A percentile compares a stretch with the other conserved stretches of the same genome.
Conservation (phyloP, 2,113 vertebrate species). For the Ondatra zibethicus region DNA sequence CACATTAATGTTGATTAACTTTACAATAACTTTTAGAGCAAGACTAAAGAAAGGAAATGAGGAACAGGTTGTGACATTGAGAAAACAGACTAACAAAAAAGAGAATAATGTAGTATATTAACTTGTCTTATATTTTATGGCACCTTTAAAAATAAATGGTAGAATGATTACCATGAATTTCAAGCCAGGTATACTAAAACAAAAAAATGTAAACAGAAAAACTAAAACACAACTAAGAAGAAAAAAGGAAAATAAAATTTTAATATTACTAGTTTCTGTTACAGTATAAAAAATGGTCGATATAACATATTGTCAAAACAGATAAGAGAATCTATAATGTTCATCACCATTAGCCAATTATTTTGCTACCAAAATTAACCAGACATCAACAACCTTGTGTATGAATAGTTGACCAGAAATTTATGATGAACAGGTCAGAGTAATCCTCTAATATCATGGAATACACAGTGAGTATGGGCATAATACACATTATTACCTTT, state of each 20-base stretch:
- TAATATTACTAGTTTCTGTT: not conserved
- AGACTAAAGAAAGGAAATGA: conserved; percentile 46
- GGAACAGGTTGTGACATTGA: not conserved
- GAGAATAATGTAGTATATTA: not conserved
- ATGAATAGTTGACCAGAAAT: not conserved
- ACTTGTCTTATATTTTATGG: not conserved
- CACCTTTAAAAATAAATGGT: not conserved
- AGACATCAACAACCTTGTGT: not conserved
- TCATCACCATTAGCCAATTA: not conserved
- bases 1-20: conserved; percentile 72
- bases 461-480: not conserved
- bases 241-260: not conserved
- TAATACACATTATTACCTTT: not conserved
- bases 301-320: not conserved
- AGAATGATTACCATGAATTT: not conserved
- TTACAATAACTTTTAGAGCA: conserved; percentile 68
- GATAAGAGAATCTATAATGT: not conserved
- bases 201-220: not conserved
- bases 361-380: conserved; percentile 6
- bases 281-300: not conserved
- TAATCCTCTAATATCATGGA: not conserved
- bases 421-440: too few species aligned
- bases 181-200: not conserved
- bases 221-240: not conserved
- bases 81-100: conserved; percentile 43